Evolutionary conservation across 1,140 invertebrate species (phyloP).

Genomic region (Atta cephalotes): DNA sequence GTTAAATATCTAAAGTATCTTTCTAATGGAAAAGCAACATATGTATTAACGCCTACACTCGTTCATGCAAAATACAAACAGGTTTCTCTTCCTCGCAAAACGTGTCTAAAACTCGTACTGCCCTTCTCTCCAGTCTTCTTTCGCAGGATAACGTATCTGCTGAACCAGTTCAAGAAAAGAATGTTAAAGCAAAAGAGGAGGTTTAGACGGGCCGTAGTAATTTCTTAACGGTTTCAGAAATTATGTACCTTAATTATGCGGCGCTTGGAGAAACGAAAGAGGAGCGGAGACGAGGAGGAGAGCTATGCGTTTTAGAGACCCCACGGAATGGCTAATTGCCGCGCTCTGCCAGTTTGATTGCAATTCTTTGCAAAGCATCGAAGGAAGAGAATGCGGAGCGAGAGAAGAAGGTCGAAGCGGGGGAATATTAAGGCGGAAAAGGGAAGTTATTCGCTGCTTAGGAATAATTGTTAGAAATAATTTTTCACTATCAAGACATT

Average conservation of each 20-base stretch:
- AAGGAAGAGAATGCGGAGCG: conserved; percentile 33
- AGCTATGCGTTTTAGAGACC: conserved; percentile 66
- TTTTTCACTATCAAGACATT: conserved; percentile 69
- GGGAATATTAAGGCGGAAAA: conserved; percentile 8
- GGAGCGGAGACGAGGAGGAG: background rate
- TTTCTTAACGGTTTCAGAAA: conserved; percentile 75
- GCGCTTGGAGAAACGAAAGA: conserved; percentile 20
- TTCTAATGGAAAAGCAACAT: conserved; percentile 11
- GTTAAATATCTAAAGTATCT: background rate
- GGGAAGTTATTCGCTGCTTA: conserved; percentile 44
- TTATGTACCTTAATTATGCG: conserved; percentile 70
- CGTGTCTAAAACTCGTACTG: conserved; percentile 53
- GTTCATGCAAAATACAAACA: conserved; percentile 66
- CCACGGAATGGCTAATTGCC: conserved; percentile 70
- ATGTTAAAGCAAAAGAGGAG: conserved; percentile 22
- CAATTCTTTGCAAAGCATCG: conserved; percentile 67
- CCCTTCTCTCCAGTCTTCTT: conserved; percentile 14
- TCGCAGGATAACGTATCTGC: conserved; percentile 34
- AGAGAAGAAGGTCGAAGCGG: background rate
- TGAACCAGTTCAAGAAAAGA: conserved; percentile 71
- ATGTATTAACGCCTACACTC: conserved; percentile 17
- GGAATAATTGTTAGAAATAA: conserved; percentile 72
- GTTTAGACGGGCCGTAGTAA: conserved; percentile 46
- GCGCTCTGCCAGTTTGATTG: conserved; percentile 66
- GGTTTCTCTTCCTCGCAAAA: conserved; percentile 46